phyloP scores from a whole-genome alignment of 1,140 invertebrate species.

The Zaprionus camerounensis region DNA sequence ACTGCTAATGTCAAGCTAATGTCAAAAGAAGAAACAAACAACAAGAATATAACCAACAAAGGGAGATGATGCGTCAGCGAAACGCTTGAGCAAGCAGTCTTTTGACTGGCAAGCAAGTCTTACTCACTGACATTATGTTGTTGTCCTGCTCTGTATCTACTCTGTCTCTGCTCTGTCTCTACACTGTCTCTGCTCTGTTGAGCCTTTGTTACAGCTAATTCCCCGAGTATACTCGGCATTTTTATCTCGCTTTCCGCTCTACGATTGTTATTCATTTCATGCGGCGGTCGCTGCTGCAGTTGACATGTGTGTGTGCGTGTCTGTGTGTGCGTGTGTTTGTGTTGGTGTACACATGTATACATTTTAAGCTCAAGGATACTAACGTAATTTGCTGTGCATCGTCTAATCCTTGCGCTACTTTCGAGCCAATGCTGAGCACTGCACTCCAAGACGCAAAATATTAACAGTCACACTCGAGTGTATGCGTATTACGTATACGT shows the following conservation, averaged over 20 bases:
- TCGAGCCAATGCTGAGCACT: conserved; percentile 69
- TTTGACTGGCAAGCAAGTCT: conserved; percentile 9
- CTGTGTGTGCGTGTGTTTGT: not conserved
- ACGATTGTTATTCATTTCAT: conserved; percentile 1
- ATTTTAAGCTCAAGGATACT: conserved; percentile 57
- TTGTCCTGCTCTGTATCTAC: not conserved
- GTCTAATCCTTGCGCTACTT: conserved; percentile 74
- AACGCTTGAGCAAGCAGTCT: conserved; percentile 24
- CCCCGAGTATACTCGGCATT: conserved; percentile 2
- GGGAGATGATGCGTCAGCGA: conserved; percentile 9
- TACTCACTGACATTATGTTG: not conserved
- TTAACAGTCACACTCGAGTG: conserved; percentile 57
- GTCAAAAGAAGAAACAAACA: not conserved
- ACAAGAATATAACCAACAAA: not conserved
- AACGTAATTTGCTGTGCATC: conserved; percentile 64
- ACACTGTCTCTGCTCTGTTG: not conserved
- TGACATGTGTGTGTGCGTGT: conserved; percentile 5
- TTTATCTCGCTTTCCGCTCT: conserved; percentile 3
- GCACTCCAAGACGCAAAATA: conserved; percentile 51
- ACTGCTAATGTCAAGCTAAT: not conserved
- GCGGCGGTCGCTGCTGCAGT: conserved; percentile 16
- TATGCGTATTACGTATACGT: conserved; percentile 3
- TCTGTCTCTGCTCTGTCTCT: not conserved
- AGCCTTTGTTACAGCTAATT: conserved; percentile 11
- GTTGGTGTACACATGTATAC: not conserved